Base-by-base conservation (phyloP, 2,113 vertebrate genomes). In the Rhea pennata region DNA sequence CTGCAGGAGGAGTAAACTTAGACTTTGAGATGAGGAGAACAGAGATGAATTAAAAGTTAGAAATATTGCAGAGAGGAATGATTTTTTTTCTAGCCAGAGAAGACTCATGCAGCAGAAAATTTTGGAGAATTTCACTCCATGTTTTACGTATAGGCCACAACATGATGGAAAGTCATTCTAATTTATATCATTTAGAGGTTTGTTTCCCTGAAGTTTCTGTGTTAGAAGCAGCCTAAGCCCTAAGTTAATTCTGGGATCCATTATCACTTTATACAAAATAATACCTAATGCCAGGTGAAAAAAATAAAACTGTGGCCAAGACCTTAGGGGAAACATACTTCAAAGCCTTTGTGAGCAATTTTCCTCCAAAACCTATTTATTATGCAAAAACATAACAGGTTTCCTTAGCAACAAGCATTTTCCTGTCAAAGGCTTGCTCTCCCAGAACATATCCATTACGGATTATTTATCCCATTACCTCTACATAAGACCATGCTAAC, bases 391-490 rank as follows among this genome's bases (percentile, higher is more conserved):
- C 4, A 15, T 1, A n/a, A 54, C 16, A 86, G 50, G 67, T 91
- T 94, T 75, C 84, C 76, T 24, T 83, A 91, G 83, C 24, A 97
- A 94, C 67, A 71, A 54, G 6, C 6, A 50, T 84, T 76, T 95
- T 12, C 10, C 82, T 80, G 42, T 31, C 62, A 67, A 84, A 79
- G 19, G 56, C 9, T 22, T 87, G 9, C n/a, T 94, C 71, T 90
- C 42, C 3, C 15, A 42, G 29, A 85, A 66, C 5, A 9, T 39
- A 91, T 19, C 29, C 36, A 72, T 78, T 88, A 80, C 62, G 22
- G 87, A 72, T 84, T 94, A 95, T 89, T 95, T 96, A 83, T 83
- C 40, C 40, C 44, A 80, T 93, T 95, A 70, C 36, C 64, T 90
- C 73, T 92, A 6, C 39, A 21, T 21, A 76, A 91, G n/a, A 39